Conservation (phyloP, 2,888 invertebrate genomes). For the Drosophila mimetica region DNA sequence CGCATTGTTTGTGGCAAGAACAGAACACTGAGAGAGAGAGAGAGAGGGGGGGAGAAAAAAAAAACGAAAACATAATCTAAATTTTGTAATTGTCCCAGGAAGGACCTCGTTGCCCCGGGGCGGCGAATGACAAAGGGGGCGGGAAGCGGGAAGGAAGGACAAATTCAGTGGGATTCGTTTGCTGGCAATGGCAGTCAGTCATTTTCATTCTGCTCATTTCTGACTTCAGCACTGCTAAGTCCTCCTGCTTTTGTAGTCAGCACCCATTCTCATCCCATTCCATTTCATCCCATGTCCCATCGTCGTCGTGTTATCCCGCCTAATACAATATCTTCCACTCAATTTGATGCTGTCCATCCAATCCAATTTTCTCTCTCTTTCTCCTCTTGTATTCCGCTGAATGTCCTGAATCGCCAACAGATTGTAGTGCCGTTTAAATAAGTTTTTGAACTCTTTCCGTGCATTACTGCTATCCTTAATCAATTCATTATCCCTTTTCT, state of each 20-base stretch:
- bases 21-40: not conserved
- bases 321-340: slow-evolving; percentile 38
- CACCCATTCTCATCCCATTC: slow-evolving; percentile 1
- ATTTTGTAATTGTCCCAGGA: slow-evolving; percentile 60
- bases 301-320: slow-evolving; percentile 10
- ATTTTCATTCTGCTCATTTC: slow-evolving; percentile 4
- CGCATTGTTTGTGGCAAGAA: slow-evolving; percentile 38
- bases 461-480: not conserved
- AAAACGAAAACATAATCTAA: slow-evolving; percentile 51
- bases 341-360: slow-evolving; percentile 23
- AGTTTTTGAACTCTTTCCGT: not conserved
- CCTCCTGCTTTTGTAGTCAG: slow-evolving; percentile 8
- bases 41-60: not conserved
- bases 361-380: slow-evolving; percentile 2
- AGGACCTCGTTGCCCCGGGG: slow-evolving; percentile 31
- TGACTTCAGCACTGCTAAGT: slow-evolving; percentile 4
- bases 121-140: not conserved
- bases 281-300: slow-evolving; percentile 2
- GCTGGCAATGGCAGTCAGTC: slow-evolving; percentile 16
- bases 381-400: not conserved
- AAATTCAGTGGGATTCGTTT: no score
- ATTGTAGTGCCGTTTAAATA: not conserved
- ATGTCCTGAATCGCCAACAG: not conserved
- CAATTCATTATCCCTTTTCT: not conserved
- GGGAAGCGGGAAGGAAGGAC: not conserved